These are phyloP conservation scores for Acronicta leporina DNA, from an alignment of 2,888 invertebrate species.

Conservation along the genomic window DNA sequence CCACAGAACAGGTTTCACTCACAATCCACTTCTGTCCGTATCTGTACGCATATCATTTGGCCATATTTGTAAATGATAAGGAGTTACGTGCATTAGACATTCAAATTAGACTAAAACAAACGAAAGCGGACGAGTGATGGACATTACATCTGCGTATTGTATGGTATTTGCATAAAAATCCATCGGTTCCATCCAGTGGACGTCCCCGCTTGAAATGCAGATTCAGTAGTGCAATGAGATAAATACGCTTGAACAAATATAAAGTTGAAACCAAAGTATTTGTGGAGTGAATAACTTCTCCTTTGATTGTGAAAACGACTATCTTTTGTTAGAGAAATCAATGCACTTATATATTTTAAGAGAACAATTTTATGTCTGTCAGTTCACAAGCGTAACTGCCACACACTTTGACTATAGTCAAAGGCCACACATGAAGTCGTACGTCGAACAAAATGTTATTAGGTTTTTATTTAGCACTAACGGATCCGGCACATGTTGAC, in stretches of 20 bases:
- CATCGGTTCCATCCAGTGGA: slow-evolving; percentile 61
- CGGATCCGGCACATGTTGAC: no score
- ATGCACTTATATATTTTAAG: no score
- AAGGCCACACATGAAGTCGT: no score
- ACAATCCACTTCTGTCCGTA: slow-evolving; percentile 35
- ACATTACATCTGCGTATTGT: slow-evolving; percentile 81
- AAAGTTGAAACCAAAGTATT: slow-evolving; percentile 64
- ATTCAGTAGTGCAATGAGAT: slow-evolving; percentile 75
- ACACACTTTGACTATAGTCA: no score
- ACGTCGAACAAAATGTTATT: no score
- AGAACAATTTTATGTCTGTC: no score
- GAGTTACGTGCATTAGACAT: slow-evolving; percentile 77
- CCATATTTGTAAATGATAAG: slow-evolving; percentile 70
- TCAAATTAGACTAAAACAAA: slow-evolving; percentile 84
- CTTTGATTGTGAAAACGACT: slow-evolving; percentile 35
- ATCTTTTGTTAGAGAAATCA: no score
- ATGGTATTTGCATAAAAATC: slow-evolving; percentile 84
- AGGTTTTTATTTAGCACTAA: no score
- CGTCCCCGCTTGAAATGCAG: slow-evolving; percentile 80
- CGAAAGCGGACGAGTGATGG: slow-evolving; percentile 77
- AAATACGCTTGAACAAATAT: slow-evolving; percentile 63
- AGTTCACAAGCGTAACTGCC: no score
- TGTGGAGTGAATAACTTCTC: slow-evolving; percentile 61
- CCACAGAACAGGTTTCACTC: slow-evolving; percentile 44
- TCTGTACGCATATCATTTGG: slow-evolving; percentile 63